These are phyloP conservation scores for Myathropa florea DNA, from an alignment of 2,888 invertebrate genomes.

Conservation along the genomic window DNA sequence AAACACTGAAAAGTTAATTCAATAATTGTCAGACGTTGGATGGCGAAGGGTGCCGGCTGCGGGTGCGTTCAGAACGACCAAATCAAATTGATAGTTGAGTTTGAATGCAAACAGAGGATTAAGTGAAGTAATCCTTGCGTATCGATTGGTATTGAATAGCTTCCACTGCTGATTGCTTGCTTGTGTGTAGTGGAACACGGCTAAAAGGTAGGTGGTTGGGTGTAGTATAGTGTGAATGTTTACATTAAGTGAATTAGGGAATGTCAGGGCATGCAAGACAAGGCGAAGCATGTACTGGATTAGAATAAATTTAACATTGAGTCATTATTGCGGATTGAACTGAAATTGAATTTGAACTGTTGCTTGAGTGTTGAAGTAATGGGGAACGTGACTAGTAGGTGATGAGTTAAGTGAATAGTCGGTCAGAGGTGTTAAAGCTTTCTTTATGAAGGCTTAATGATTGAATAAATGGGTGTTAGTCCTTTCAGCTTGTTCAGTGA, in stretches of 20 bases:
- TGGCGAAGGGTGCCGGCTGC: not conserved
- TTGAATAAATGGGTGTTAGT: not conserved
- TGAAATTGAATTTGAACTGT: conserved; percentile 27
- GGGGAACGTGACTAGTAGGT: no score
- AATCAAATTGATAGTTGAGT: conserved; percentile 64
- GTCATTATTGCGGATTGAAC: not conserved
- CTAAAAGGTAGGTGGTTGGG: not conserved
- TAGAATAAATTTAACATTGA: conserved; percentile 21
- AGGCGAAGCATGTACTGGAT: conserved; percentile 7
- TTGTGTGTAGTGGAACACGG: not conserved
- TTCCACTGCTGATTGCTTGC: conserved; percentile 18
- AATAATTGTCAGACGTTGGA: conserved; percentile 46
- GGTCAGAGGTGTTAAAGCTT: not conserved
- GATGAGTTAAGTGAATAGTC: not conserved
- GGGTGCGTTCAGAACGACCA: not conserved
- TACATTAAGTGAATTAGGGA: not conserved
- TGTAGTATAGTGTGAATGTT: not conserved
- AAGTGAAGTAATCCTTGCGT: conserved; percentile 76
- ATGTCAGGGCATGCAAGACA: not conserved
- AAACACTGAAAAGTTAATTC: conserved; percentile 57
- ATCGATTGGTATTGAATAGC: conserved; percentile 74
- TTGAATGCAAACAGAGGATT: conserved; percentile 76
- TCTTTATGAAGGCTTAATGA: not conserved
- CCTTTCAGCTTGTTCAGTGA: not conserved
- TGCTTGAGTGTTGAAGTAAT: conserved; percentile 11